These are phyloP conservation scores for Gastracanthus pulcherrimus DNA, from an alignment of 2,888 invertebrate genomes.

Conservation along the genomic window DNA sequence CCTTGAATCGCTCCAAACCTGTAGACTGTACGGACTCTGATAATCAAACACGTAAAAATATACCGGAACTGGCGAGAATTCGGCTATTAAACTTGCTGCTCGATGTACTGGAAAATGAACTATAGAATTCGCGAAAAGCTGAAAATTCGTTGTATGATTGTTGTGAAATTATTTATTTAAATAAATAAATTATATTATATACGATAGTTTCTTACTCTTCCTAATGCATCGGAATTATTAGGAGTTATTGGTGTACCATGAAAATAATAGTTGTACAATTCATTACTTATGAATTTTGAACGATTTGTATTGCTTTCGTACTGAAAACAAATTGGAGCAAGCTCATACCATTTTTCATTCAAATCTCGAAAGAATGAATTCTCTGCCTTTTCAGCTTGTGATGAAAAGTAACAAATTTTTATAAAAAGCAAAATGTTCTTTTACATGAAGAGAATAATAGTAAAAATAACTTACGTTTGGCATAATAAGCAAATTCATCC, in stretches of 20 bases:
- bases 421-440: not conserved
- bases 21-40: slow-evolving; percentile 77
- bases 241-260: slow-evolving; percentile 72
- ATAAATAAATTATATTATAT: too few relatives aligned
- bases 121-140: slow-evolving; percentile 81
- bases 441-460: too few relatives aligned
- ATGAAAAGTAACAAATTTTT: not conserved
- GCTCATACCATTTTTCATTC: slow-evolving; percentile 80
- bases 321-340: slow-evolving; percentile 83
- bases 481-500: slow-evolving; percentile 81
- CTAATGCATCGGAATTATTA: slow-evolving; percentile 75
- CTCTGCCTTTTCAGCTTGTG: slow-evolving; percentile 19
- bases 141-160: not conserved
- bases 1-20: slow-evolving; percentile 70
- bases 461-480: slow-evolving; percentile 76
- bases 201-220: slow-evolving; percentile 69
- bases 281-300: slow-evolving; percentile 78
- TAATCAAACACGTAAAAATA: slow-evolving; percentile 83
- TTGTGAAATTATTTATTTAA: not conserved
- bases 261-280: slow-evolving; percentile 79
- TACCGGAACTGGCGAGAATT: slow-evolving; percentile 79
- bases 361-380: slow-evolving; percentile 78
- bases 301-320: slow-evolving; percentile 80
- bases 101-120: slow-evolving; percentile 75
- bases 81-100: slow-evolving; percentile 79